Base-by-base conservation (phyloP, 1,140 invertebrate species). In the Monochamus saltuarius region DNA sequence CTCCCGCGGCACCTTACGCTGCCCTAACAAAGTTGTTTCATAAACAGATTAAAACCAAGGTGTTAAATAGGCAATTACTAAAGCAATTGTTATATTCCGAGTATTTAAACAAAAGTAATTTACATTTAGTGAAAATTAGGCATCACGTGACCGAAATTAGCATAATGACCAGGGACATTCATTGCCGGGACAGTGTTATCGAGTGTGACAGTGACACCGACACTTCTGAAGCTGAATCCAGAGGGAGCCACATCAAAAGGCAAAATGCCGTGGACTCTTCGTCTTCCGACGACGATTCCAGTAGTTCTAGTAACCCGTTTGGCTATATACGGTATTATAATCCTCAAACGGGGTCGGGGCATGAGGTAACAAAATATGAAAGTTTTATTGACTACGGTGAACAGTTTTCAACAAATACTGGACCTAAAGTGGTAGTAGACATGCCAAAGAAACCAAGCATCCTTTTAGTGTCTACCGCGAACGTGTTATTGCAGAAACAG, bases 1-100 rank as follows among this genome's bases (percentile, higher is more conserved):
- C 84, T 45, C 80, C 85, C 43, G 83, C 85, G 49, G 83, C 85
- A 17, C 87, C 87, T 11, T 89, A 87, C 72, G 81, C 85, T 64
- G 84, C 85, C 42, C 81, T 92, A 19, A 89, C 89, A 16, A 86
- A 85, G 68, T 87, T 86, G 70, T 90, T 90, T 71, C 85, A 85
- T 36, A 83, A 84, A 67, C 81, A 90, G 45, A 86, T 91, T 7
- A 85, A 85, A 70, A 83, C 84, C 68, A 87, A 87, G 68, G 75
- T 88, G 4, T 85, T 93, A 56, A 85, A 84, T 4, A 77, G 84
- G 47, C 82, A 84, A 70, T 81, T 91, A 68, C 78, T 92, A 36
- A 89, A 90, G 75, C 82, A 85, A 73, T 77, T 92, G 39, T 78
- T 91, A 22, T 88, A 89, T 75, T 76, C 83, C 6, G 82, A 87